A percentile compares a stretch with the other conserved stretches of the same genome.
Evolutionary conservation across 2,888 invertebrate genomes (phyloP).

Genomic region (Apamea crenata): DNA sequence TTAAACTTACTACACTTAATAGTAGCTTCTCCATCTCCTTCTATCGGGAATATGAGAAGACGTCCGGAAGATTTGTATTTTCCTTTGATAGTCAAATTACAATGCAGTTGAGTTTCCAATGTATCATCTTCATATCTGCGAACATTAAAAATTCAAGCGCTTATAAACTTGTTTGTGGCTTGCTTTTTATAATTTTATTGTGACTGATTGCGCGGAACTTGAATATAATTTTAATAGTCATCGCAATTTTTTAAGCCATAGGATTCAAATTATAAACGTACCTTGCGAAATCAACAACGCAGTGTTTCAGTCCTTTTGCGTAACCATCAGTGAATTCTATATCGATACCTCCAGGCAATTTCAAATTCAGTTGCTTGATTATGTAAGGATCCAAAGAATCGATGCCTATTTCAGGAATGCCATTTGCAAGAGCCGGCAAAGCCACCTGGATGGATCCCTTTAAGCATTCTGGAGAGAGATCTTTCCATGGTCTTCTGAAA

Average conservation of each 20-base stretch:
- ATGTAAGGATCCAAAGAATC: slow-evolving; percentile 76
- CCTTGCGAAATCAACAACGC: slow-evolving; percentile 77
- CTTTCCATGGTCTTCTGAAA: slow-evolving; percentile 69
- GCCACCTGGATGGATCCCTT: slow-evolving; percentile 71
- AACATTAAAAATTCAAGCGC: slow-evolving; percentile 15
- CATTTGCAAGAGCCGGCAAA: slow-evolving; percentile 72
- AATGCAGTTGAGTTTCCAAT: slow-evolving; percentile 75
- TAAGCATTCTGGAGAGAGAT: slow-evolving; percentile 72
- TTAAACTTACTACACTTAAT: slow-evolving; percentile 79
- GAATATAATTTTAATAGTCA: background rate
- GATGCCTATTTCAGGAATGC: slow-evolving; percentile 74
- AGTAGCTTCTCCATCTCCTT: slow-evolving; percentile 78
- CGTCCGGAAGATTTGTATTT: slow-evolving; percentile 78
- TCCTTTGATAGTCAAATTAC: slow-evolving; percentile 79
- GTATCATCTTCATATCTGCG: slow-evolving; percentile 72
- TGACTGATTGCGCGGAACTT: background rate
- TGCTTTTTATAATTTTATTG: slow-evolving; percentile 16
- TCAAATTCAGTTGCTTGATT: slow-evolving; percentile 72
- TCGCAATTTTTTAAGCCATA: slow-evolving; percentile 1
- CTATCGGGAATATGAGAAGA: slow-evolving; percentile 77
- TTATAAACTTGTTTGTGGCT: slow-evolving; percentile 14
- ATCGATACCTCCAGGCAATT: slow-evolving; percentile 73
- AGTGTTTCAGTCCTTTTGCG: slow-evolving; percentile 76
- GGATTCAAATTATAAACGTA: slow-evolving; percentile 8
- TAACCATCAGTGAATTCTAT: slow-evolving; percentile 73